These are phyloP conservation scores for Zeus faber DNA, from an alignment of 2,113 vertebrate species.

Conservation along the genomic window DNA sequence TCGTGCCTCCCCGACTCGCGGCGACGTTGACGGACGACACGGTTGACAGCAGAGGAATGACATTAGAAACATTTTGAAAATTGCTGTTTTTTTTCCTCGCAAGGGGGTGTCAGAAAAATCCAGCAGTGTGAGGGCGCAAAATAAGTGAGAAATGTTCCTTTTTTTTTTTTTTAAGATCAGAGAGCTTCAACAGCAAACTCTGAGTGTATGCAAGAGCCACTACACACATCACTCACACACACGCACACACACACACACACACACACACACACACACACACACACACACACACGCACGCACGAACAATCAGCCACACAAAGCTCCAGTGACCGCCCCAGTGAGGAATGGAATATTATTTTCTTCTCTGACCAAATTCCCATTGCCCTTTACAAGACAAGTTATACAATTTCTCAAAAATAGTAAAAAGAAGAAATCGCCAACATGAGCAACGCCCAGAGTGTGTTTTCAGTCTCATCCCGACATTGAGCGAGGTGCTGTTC, in stretches of 20 bases:
- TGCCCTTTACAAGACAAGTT: constrained; percentile 41
- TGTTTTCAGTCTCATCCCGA: constrained; percentile 26
- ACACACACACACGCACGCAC: constrained; percentile 36
- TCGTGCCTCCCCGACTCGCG: constrained; percentile 35
- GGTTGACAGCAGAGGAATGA: constrained; percentile 50
- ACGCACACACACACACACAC: constrained; percentile 24
- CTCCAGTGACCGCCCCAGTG: constrained; percentile 74
- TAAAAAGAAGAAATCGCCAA: constrained; percentile 44
- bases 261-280: constrained; percentile 30
- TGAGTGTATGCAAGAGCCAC: constrained; percentile 42
- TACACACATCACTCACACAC: constrained; percentile 24
- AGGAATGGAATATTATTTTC: constrained; percentile 68
- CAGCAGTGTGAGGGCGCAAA: constrained; percentile 3
- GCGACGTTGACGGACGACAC: constrained; percentile 39
- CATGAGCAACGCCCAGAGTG: constrained; percentile 25
- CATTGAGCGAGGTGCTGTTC: constrained; percentile 31
- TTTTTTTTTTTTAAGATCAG: constrained; percentile 8
- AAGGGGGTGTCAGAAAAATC: constrained; percentile 18
- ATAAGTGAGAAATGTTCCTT: not conserved
- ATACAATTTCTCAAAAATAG: constrained; percentile 44
- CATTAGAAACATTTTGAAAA: constrained; percentile 14
- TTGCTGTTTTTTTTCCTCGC: constrained; percentile 24
- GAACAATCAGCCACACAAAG: constrained; percentile 37
- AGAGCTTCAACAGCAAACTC: constrained; percentile 31
- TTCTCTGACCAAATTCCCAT: constrained; percentile 30